Percentiles rank a stretch among this genome's conserved stretches.
phyloP scores from a whole-genome alignment of 2,797 vertebrate species.

The Mergus octosetaceus region DNA sequence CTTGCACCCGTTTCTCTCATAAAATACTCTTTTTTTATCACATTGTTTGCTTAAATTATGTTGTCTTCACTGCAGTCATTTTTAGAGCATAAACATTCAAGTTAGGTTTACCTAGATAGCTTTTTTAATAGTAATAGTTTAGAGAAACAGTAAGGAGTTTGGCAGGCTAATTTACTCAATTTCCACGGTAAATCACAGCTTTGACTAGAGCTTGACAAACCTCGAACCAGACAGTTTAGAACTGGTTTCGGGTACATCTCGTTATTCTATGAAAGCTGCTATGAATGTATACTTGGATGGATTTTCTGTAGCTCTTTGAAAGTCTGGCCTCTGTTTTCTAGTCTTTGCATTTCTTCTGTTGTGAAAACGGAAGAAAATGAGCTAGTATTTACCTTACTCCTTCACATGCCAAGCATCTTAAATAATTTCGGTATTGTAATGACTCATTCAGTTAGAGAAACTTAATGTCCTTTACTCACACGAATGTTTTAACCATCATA shows the following conservation, averaged over 20 bases:
- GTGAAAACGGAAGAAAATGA: slow-evolving; percentile 7
- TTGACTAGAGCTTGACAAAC: background rate
- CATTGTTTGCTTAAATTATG: background rate
- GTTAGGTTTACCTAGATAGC: background rate
- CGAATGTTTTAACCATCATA: background rate
- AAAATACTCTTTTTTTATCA: background rate
- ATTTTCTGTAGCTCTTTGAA: background rate
- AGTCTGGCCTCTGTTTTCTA: background rate
- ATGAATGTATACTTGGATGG: background rate
- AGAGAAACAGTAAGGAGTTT: background rate
- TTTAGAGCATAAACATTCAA: background rate
- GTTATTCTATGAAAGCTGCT: background rate
- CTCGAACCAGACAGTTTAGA: background rate
- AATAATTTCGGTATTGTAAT: slow-evolving; percentile 2
- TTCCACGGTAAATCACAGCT: background rate
- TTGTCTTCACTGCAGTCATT: background rate
- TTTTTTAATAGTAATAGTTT: background rate
- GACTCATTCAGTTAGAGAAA: slow-evolving; percentile 6
- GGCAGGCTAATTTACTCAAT: background rate
- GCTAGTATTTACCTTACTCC: slow-evolving; percentile 8
- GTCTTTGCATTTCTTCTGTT: background rate
- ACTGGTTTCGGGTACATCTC: background rate
- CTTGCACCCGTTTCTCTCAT: background rate
- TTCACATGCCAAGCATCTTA: background rate
- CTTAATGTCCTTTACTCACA: background rate